phyloP scores from a whole-genome alignment of 1,140 invertebrate species.

The Drosophila bifasciata region DNA sequence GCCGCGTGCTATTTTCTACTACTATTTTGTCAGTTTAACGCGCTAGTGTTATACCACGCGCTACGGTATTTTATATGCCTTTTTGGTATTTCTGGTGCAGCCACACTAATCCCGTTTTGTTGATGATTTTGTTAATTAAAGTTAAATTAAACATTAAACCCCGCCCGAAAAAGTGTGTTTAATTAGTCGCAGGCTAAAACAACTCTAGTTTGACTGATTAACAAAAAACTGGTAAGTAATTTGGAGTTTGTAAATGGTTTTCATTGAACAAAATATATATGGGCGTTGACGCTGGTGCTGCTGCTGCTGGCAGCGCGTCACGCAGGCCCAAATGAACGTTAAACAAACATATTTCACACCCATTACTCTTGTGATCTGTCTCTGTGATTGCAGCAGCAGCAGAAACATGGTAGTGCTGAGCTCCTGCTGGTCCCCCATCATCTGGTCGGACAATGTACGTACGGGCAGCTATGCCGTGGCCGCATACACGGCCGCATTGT shows the following conservation, averaged over 20 bases:
- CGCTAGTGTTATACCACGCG: too few relatives aligned
- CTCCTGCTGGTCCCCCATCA: slow-evolving; percentile 94
- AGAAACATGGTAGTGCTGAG: slow-evolving; percentile 88
- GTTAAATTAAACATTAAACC: too few relatives aligned
- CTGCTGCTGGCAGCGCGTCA: background rate
- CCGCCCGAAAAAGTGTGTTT: background rate
- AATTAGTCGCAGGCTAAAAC: too few relatives aligned
- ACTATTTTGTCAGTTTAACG: too few relatives aligned
- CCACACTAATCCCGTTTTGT: background rate
- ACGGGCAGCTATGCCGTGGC: slow-evolving; percentile 91
- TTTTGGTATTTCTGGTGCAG: too few relatives aligned
- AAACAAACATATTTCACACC: background rate
- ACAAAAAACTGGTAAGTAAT: background rate
- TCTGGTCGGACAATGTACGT: slow-evolving; percentile 92
- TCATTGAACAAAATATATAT: slow-evolving; percentile 33
- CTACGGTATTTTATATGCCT: too few relatives aligned
- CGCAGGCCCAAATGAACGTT: slow-evolving; percentile 1
- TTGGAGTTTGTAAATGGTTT: background rate
- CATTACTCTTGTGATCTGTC: background rate
- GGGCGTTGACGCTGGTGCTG: slow-evolving; percentile 28
- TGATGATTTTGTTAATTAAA: slow-evolving; percentile 34
- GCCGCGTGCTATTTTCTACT: too few relatives aligned
- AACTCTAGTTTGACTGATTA: background rate
- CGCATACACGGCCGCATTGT: slow-evolving; percentile 90
- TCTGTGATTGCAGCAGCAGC: slow-evolving; percentile 62